Base-by-base conservation (phyloP, 92 coral and sea anemone species). In the Phenganax marumi region DNA sequence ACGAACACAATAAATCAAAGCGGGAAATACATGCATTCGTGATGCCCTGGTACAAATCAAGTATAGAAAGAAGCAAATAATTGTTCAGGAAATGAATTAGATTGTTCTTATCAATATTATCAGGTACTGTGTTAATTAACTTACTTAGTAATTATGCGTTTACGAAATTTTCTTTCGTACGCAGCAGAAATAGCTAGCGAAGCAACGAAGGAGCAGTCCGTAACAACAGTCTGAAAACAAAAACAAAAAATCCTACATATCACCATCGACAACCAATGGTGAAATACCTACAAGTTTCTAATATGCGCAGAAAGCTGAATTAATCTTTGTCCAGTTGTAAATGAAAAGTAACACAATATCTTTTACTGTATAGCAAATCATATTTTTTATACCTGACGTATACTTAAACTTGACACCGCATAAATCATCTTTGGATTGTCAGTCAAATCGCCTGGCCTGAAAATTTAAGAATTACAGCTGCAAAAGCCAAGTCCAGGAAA, bases 151-250 rank as follows among this genome's bases (percentile, higher is more conserved):
- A 95, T 92, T 33, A 95, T 84, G 43, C 93, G 90, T 81, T 91
- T 92, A 76, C 90, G 91, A 75, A 95, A 95, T 82, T 91, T 89
- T 64, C 92, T 88, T 84, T 95, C 98, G 70, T 95, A 95, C 0
- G 97, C 97, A 46, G 98, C 98, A 88, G 97, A 92, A 78, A 95
- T 95, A 16, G 98, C 98, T 19, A 95, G 69, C 19, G 98, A 95
- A 60, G 98, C 97, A 13, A 95, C 91, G 78, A 95, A 95, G 50
- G 98, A 95, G 77, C 98, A 95, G 80, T 95, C 98, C 10, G 98
- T 92, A 7, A 95, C 97, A 57, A 95, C 90, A n/a, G 98, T 95
- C 98, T 95, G 87, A 57, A 75, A 79, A 61, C 33, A 43, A 2
- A 70, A 50, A 63, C 13, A 49, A 63, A 10, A 18, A 43, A 21